Conservation (phyloP, 2,888 invertebrate species). For the Apomyelois bistriatella region DNA sequence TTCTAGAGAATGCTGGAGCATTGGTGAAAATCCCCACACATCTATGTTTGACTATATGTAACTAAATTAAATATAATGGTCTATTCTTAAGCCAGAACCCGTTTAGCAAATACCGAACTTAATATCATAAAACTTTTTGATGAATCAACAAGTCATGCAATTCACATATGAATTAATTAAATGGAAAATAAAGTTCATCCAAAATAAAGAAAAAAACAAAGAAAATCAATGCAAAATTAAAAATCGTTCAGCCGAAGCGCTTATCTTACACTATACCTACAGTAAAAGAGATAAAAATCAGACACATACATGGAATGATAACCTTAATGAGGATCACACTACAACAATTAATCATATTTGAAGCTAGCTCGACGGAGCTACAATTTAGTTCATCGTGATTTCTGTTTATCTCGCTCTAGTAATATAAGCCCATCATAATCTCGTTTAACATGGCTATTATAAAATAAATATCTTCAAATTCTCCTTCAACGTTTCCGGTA, state of each 20-base stretch:
- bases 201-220: not conserved
- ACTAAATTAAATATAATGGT: too few relatives aligned
- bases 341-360: slow-evolving; percentile 9
- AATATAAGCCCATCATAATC: slow-evolving; percentile 27
- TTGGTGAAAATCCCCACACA: too few relatives aligned
- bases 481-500: slow-evolving; percentile 57
- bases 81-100: too few relatives aligned
- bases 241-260: not conserved
- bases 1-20: too few relatives aligned
- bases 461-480: slow-evolving; percentile 26
- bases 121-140: too few relatives aligned
- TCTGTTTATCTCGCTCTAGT: slow-evolving; percentile 13
- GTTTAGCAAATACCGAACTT: too few relatives aligned
- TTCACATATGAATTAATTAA: not conserved
- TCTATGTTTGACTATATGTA: too few relatives aligned
- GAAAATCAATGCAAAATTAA: slow-evolving; percentile 3
- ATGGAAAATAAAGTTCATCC: not conserved
- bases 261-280: slow-evolving; percentile 11
- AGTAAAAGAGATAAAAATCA: slow-evolving; percentile 15
- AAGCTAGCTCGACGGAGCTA: slow-evolving; percentile 6
- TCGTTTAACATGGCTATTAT: slow-evolving; percentile 28
- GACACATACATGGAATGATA: slow-evolving; percentile 15
- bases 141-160: not conserved
- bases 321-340: slow-evolving; percentile 11
- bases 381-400: slow-evolving; percentile 6